Evolutionary conservation across 2,888 invertebrate genomes (phyloP), one percentile per base, ranked within the genome.

Genomic region (Acleris holmiana): DNA sequence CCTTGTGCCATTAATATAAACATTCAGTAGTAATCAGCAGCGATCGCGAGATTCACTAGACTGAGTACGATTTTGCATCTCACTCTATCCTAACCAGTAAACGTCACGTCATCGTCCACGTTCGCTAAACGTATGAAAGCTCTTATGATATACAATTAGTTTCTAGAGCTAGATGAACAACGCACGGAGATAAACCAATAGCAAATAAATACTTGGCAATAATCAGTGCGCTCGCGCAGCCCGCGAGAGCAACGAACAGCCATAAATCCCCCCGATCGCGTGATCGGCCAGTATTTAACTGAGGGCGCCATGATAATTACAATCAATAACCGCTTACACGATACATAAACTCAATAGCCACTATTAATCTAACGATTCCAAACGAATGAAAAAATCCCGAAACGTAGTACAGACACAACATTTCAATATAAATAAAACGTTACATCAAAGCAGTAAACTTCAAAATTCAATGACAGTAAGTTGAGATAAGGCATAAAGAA

Each of bases 221-320:
- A 23, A 48, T 25, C n/a, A 19, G n/a, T 48, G 64, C 63, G 63
- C 58, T n/a, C 13, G 41, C 64, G 53, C 64, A 64, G 25, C 54
- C 48, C 47, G 66, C 67, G 67, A 67, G 69, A 65, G 71, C 69
- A 67, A 75, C 74, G 74, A 78, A 75, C 74, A 73, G 62, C 72
- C 69, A 81, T 85, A 84, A 86, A 84, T 83, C 77, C 68, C 61
- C 71, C 70, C 70, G 74, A 78, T 88, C 80, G 85, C 88, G 87
- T 86, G 88, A 85, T 79, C 79, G 77, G 72, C 67, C 78, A 71
- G 81, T 83, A 77, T 84, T 85, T 84, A 79, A 80, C 84, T 82
- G 76, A 84, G 80, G 78, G 82, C 83, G 82, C 85, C 84, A 86
- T 86, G 82, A 85, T 89, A 86, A 89, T 88, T 89, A 88, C 86